Base-by-base conservation (phyloP, 2,888 invertebrate genomes). In the Agonopterix arenella region DNA sequence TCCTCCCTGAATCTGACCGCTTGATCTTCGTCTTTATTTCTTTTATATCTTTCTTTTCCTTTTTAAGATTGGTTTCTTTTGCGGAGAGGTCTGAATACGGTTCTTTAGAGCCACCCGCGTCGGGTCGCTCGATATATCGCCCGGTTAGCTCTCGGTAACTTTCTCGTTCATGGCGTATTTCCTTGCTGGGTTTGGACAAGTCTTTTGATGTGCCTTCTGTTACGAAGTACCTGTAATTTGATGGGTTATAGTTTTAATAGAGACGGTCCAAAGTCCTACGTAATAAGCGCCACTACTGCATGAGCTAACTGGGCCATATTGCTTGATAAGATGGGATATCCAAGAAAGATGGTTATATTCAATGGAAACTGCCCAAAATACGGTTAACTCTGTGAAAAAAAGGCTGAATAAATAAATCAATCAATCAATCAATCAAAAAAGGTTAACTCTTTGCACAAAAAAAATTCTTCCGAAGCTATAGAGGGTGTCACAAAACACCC, bases 141-240 rank as follows among this genome's bases (percentile, higher is more conserved):
- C 90, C 90, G 36, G 89, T 80, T 0, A 90, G 72, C 38, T 90
- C 90, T 1, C 89, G 68, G 53, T 89, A 89, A 47, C 85, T 88
- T 40, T 89, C 90, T 0, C 90, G 62, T 42, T 89, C 89, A 68
- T 89, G 86, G 0, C 89, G 75, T 0, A 90, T 84, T 38, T 90
- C 90, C 53, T 88, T 90, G 61, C 83, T 85, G 0, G 84, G 73
- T 56, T 85, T 89, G 0, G 89, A 86, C 0, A 90, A 59, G 54
- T 89, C 89, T 57, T 89, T 89, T 0, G 88, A 83, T 0, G 84
- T 83, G 45, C 85, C 82, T 54, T 88, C 88, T 59, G 78, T 83
- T 53, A 80, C 66, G 62, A 82, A 85, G 58, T 84, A 88, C 56
- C 89, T 89, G 74, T 1, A 41, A 44, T n/a, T 11, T 43, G 5